Evolutionary conservation across 1,140 invertebrate species (phyloP), one percentile per base, ranked within the genome.

Genomic region (Panagrolaimus sp.): DNA sequence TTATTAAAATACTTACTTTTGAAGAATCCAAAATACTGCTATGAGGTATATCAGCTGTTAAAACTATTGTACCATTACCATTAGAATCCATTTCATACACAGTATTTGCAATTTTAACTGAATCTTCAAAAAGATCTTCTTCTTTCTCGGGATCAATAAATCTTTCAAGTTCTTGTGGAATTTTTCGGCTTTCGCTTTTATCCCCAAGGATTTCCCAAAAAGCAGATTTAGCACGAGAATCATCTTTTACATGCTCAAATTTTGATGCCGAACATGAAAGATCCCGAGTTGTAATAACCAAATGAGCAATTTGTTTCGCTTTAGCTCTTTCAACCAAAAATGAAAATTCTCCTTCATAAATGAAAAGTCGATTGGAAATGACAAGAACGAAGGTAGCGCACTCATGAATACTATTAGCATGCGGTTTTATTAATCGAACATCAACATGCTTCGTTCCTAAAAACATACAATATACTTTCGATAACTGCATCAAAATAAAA

Each of bases 251-350:
- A 65, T 74, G 72, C 38, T 72, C 71, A n/a, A 72, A 45, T 12
- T 64, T 46, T 9, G 43, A n/a, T 9, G 71, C 71, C 6, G 14
- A 6, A 28, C 72, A 71, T 9, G 17, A 46, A 24, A 74, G 48
- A 55, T 74, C 73, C 47, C 76, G 78, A 8, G 76, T 52, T 10
- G 73, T 75, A 45, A 74, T 48, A 28, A 74, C 43, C 9, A 69
- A 71, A 32, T 77, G 68, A 12, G 75, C 74, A 5, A 74, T 72
- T 72, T 74, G 73, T 24, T 76, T 32, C 17, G 76, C 62, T 62
- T 77, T 74, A 8, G 73, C 47, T 62, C 75, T 12, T 38, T 67
- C 72, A 17, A 45, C 10, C 12, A 74, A 63, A 9, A 38, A 43
- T 1, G 73, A 67, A n/a, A 78, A 38, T n/a, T 65, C 58, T 24